A percentile compares a stretch with the other conserved stretches of the same genome.
phyloP scores from a whole-genome alignment of 2,888 invertebrate species.

The Boloria euphrosyne region DNA sequence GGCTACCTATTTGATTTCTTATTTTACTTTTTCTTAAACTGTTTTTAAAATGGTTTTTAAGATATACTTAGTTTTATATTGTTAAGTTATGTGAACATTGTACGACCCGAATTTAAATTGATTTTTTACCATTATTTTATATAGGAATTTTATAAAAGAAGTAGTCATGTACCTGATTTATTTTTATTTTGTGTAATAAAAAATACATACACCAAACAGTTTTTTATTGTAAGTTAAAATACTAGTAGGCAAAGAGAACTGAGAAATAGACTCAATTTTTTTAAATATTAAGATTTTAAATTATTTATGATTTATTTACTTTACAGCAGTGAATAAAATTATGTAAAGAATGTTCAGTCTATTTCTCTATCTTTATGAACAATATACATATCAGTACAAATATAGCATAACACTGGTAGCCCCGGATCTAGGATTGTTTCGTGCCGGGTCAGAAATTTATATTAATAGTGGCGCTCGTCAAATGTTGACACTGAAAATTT shows the following conservation, averaged over 20 bases:
- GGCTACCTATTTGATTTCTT: no score
- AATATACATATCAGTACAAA: neutral
- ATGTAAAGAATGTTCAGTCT: no score
- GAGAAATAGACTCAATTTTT: no score
- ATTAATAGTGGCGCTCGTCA: no score
- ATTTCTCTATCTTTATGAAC: no score
- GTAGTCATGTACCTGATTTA: conserved; percentile 32
- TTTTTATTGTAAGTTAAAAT: neutral
- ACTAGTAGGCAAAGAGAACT: no score
- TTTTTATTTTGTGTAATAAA: conserved; percentile 17
- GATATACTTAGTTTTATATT: neutral
- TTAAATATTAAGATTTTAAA: no score
- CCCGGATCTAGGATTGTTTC: no score
- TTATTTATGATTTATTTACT: no score
- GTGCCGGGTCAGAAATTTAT: no score
- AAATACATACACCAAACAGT: conserved; percentile 9
- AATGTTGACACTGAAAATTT: no score
- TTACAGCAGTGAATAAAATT: no score
- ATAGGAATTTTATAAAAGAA: conserved; percentile 13
- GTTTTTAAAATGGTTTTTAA: neutral
- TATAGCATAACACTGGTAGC: neutral
- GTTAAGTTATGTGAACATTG: conserved; percentile 1
- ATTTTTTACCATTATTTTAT: neutral
- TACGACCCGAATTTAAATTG: neutral
- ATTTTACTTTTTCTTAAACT: neutral